Percentiles rank a stretch among this genome's conserved stretches.
Evolutionary conservation across 1,140 invertebrate genomes (phyloP).

Genomic region (Zaprionus ghesquierei): DNA sequence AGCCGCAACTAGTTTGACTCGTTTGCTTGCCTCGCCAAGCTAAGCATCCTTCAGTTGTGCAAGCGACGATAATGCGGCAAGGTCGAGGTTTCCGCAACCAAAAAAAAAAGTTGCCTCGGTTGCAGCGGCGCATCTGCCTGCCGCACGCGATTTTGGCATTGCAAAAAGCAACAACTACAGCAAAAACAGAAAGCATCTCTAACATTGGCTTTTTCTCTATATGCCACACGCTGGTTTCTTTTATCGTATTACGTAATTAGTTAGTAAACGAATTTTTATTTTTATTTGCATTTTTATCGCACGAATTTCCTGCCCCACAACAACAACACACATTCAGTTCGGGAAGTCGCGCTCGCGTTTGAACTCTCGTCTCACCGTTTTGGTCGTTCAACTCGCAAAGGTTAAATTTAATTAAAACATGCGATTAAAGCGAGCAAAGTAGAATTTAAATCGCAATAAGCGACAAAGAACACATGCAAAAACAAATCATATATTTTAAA

Average conservation of each 20-base stretch:
- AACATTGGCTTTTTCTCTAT: conserved; percentile 52
- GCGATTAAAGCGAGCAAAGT: not conserved
- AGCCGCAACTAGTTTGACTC: conserved; percentile 66
- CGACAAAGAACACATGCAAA: not conserved
- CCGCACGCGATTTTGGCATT: conserved; percentile 53
- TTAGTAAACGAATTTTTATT: conserved; percentile 50
- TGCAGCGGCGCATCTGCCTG: conserved; percentile 51
- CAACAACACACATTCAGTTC: conserved; percentile 1
- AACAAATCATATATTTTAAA: not conserved
- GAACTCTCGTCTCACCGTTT: conserved; percentile 55
- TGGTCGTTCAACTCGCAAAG: conserved; percentile 47
- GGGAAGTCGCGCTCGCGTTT: conserved; percentile 44
- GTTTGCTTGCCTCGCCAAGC: conserved; percentile 35
- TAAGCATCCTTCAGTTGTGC: conserved; percentile 54
- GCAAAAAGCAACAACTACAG: conserved; percentile 10
- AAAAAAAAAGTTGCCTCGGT: conserved; percentile 6
- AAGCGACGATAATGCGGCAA: conserved; percentile 32
- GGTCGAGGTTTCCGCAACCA: conserved; percentile 56
- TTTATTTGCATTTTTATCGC: conserved; percentile 54
- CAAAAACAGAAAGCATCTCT: conserved; percentile 2
- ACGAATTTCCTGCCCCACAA: conserved; percentile 58
- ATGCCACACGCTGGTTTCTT: conserved; percentile 42
- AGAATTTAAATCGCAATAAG: not conserved
- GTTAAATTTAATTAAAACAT: not conserved
- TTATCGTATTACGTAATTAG: conserved; percentile 69